Conservation (phyloP, 2,888 invertebrate genomes). For the Scrobipalpa costella region DNA sequence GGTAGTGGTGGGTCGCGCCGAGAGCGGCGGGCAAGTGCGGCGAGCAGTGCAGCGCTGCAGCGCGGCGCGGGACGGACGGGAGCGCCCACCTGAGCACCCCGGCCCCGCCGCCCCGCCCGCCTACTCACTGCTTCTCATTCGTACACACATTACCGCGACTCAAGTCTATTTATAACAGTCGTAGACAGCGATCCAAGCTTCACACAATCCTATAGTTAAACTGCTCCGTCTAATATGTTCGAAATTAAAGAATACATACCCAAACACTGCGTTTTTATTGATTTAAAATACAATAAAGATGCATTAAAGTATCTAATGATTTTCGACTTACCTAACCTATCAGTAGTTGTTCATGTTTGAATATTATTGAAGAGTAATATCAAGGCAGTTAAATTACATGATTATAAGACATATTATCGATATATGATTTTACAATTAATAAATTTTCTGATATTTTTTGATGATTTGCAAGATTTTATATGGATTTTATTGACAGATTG, state of each 20-base stretch:
- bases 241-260: too few relatives aligned
- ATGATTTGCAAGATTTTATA: slow-evolving; percentile 10
- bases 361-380: neutral
- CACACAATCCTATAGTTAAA: neutral
- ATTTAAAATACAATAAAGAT: too few relatives aligned
- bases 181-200: neutral
- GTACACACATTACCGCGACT: slow-evolving; percentile 17
- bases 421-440: neutral
- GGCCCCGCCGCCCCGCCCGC: slow-evolving; percentile 18
- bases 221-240: neutral
- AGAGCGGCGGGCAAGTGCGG: slow-evolving; percentile 16
- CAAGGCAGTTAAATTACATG: neutral
- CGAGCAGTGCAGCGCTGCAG: slow-evolving; percentile 15
- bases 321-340: neutral
- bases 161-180: slow-evolving; percentile 2
- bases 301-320: neutral
- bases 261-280: neutral
- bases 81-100: slow-evolving; percentile 31
- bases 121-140: slow-evolving; percentile 17
- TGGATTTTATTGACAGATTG: neutral
- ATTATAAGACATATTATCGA: neutral
- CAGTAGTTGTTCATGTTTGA: neutral
- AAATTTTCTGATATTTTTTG: neutral
- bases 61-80: slow-evolving; percentile 27
- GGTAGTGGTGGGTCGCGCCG: slow-evolving; percentile 14